phyloP scores from a whole-genome alignment of 2,888 invertebrate species.

The Lamproptera curius region DNA sequence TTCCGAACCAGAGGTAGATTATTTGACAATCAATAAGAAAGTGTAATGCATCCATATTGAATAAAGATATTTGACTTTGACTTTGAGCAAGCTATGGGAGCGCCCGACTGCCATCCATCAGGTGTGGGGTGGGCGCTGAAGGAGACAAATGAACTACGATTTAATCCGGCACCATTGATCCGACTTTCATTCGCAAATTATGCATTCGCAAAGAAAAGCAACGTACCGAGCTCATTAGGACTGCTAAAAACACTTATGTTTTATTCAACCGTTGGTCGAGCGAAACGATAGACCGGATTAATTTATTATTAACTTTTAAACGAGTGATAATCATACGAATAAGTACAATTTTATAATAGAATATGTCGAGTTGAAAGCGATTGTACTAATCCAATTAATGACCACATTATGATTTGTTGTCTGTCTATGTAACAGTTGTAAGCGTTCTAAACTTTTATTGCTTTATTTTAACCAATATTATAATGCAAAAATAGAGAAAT shows the following conservation, averaged over 20 bases:
- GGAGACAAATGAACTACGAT: constrained; percentile 75
- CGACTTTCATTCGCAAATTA: constrained; percentile 68
- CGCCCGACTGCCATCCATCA: too few relatives aligned
- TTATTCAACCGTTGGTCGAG: constrained; percentile 60
- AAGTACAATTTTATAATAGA: constrained; percentile 49
- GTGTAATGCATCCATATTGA: too few relatives aligned
- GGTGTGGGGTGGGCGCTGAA: constrained; percentile 52
- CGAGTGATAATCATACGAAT: constrained; percentile 65
- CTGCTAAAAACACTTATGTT: constrained; percentile 67
- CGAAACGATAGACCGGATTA: constrained; percentile 61
- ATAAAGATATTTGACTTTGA: too few relatives aligned
- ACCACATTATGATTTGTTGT: constrained; percentile 39
- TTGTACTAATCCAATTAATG: too few relatives aligned
- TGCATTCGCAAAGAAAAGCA: constrained; percentile 68
- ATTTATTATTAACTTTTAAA: constrained; percentile 74
- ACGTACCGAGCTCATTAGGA: constrained; percentile 62
- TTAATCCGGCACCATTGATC: constrained; percentile 63
- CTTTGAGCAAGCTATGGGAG: too few relatives aligned
- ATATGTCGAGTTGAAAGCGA: constrained; percentile 41
- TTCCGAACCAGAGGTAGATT: too few relatives aligned
- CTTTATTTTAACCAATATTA: too few relatives aligned
- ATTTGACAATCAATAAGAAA: too few relatives aligned
- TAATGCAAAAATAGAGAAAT: too few relatives aligned
- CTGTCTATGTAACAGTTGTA: constrained; percentile 26
- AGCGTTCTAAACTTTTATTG: too few relatives aligned